Base-by-base conservation (phyloP, 2,888 invertebrate species). In the Pomacea canaliculata region DNA sequence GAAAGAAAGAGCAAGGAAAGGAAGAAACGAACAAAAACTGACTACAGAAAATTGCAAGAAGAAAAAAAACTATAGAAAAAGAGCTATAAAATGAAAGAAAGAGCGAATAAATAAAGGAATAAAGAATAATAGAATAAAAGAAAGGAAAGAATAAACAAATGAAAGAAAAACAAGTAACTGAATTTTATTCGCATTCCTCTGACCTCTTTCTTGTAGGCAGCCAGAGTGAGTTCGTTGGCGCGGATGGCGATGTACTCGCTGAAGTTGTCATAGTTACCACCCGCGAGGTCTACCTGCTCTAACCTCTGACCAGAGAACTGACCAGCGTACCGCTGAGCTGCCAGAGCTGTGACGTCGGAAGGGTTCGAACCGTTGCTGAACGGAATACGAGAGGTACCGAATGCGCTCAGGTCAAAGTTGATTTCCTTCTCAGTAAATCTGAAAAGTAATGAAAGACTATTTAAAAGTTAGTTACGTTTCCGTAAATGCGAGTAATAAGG, bases 341-440 rank as follows among this genome's bases (percentile, higher is more conserved):
- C 70, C 16, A 19, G 63, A 1, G n/a, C 60, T 0, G 72, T 69
- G 7, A 51, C 46, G 12, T 78, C 16, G 8, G 49, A 71, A 0
- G 80, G 69, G 10, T 67, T 74, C 7, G 67, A 37, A 12, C 82
- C 82, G 23, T 75, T 76, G 56, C 79, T 80, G 77, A 81, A 82
- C 12, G 83, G 62, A 0, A 80, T 78, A 1, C 72, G 72, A 63
- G 78, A 7, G 27, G 79, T 72, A 23, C 59, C 70, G 68, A 85
- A 88, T 2, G 77, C 74, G 8, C 92, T 87, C 10, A 94, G 88
- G 16, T 92, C 91, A 23, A 95, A 91, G 1, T 90, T 86, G 77
- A 94, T 90, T 0, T 93, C 89, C 0, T 93, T 93, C 48, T 94
- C 91, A 59, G 92, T 92, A 0, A 89, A 89, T 27, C 81, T 77